Evolutionary conservation across 2,113 vertebrate genomes (phyloP).

Genomic region (Pyxicephalus adspersus): DNA sequence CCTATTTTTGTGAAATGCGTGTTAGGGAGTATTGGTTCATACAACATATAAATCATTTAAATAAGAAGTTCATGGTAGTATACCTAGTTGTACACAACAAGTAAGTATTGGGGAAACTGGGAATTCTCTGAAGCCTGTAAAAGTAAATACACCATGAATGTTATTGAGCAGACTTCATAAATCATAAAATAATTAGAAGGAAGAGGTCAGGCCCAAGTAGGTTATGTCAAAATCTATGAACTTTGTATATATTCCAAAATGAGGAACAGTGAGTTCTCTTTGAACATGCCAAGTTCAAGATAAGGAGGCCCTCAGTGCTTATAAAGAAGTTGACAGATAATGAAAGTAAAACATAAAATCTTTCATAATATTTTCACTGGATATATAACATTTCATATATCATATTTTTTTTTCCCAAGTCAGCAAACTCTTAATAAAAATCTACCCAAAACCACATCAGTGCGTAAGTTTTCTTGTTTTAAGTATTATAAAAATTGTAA

Average conservation of each 20-base stretch:
- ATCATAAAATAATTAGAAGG: conserved; percentile 1
- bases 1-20: background rate
- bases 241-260: background rate
- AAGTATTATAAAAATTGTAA: background rate
- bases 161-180: background rate
- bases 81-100: background rate
- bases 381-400: background rate
- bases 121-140: background rate
- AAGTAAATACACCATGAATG: background rate
- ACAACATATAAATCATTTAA: conserved; percentile 13
- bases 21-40: background rate
- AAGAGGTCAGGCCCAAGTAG: background rate
- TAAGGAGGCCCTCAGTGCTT: background rate
- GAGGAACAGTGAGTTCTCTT: background rate
- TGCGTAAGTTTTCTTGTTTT: background rate
- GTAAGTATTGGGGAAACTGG: background rate
- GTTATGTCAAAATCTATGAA: background rate
- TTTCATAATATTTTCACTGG: background rate
- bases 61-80: background rate
- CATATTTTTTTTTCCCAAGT: too few relatives aligned
- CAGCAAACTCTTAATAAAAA: background rate
- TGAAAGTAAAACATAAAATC: background rate
- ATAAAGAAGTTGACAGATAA: background rate
- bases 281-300: background rate
- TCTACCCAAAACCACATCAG: background rate